Percentiles rank a stretch among this genome's conserved stretches.
Conservation (phyloP, 2,113 vertebrate species). For the Neolamprologus hecqui region DNA sequence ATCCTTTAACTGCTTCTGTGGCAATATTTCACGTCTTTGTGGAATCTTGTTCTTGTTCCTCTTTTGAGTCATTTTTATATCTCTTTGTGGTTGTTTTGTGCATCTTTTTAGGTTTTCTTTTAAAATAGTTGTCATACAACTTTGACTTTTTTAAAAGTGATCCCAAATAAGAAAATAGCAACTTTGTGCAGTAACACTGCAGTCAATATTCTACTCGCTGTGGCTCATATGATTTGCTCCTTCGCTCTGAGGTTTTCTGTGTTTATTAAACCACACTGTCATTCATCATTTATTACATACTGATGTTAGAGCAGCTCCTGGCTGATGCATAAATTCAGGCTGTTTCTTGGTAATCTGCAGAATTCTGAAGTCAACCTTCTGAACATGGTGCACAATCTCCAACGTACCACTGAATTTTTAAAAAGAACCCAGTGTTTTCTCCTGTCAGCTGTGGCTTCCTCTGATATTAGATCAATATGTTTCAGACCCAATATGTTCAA, state of each 20-base stretch:
- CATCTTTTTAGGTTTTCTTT: background rate
- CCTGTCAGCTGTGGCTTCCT: background rate
- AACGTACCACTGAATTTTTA: background rate
- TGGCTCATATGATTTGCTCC: background rate
- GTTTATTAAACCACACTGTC: background rate
- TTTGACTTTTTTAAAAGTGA: background rate
- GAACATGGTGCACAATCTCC: background rate
- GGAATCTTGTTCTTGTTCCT: background rate
- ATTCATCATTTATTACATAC: constrained; percentile 11
- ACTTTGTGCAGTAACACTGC: background rate
- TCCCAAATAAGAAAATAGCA: background rate
- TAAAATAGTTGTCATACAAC: background rate
- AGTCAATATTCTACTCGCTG: background rate
- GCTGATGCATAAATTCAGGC: background rate
- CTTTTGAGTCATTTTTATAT: background rate
- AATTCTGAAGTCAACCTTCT: background rate
- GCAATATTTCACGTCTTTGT: background rate
- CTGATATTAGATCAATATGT: background rate
- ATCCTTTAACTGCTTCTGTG: background rate
- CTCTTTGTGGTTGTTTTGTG: background rate
- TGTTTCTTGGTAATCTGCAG: background rate
- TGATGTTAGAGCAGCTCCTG: background rate
- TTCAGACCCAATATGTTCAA: background rate
- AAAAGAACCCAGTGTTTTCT: background rate
- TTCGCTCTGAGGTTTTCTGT: background rate